Evolutionary conservation across 2,888 invertebrate genomes (phyloP).

Genomic region (Graphium colonna): DNA sequence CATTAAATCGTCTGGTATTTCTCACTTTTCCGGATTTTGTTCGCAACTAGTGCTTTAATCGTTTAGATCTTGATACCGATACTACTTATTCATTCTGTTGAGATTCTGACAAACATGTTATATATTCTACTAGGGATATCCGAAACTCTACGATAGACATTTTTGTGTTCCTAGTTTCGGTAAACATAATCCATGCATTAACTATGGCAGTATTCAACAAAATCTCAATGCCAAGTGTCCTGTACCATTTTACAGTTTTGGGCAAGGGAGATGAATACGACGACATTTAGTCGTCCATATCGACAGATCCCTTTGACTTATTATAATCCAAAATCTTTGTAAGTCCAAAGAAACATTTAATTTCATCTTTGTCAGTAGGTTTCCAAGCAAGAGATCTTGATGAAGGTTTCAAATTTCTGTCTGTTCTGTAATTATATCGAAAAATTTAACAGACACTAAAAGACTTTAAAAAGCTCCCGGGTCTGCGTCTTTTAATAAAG

Average conservation of each 20-base stretch:
- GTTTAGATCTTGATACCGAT: background rate
- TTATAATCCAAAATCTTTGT: background rate
- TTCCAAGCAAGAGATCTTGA: no score
- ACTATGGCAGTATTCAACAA: conserved; percentile 1
- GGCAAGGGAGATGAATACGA: background rate
- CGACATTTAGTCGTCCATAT: background rate
- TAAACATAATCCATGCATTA: background rate
- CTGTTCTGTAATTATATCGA: no score
- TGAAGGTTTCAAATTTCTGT: no score
- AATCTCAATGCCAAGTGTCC: background rate
- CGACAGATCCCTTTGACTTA: background rate
- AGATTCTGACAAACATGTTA: background rate
- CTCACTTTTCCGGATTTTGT: conserved; percentile 2
- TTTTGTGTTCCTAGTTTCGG: conserved; percentile 1
- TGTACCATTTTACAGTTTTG: background rate
- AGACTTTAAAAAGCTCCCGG: no score
- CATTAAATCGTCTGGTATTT: conserved; percentile 3
- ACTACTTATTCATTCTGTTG: conserved; percentile 4
- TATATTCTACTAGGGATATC: background rate
- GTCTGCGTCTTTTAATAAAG: no score
- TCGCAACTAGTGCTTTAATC: conserved; percentile 6
- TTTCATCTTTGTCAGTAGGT: no score
- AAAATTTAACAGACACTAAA: no score
- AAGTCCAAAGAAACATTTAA: no score
- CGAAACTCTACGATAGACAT: background rate